phyloP scores from a whole-genome alignment of 2,113 vertebrate genomes.

The Pelecanus crispus region DNA sequence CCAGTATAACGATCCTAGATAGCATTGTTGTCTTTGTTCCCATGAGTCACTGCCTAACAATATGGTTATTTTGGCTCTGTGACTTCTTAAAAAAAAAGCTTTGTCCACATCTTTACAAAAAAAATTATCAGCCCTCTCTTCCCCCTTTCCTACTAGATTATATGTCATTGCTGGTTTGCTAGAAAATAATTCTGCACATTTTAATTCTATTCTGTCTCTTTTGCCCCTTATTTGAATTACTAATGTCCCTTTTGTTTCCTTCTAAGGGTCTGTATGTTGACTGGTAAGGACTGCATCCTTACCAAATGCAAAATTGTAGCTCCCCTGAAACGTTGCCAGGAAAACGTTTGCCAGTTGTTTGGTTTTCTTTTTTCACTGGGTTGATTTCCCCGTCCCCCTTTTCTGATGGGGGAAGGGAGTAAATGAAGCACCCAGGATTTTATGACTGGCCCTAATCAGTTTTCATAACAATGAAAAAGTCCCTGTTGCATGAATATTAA shows the following conservation, averaged over 20 bases:
- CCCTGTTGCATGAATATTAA: conserved; percentile 48
- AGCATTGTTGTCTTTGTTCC: conserved; percentile 57
- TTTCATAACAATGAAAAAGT: conserved; percentile 43
- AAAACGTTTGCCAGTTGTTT: neutral
- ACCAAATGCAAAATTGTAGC: conserved; percentile 25
- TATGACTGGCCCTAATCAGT: conserved; percentile 10
- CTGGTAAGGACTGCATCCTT: neutral
- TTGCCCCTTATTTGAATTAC: conserved; percentile 59
- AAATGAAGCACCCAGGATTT: conserved; percentile 12
- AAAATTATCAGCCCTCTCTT: neutral
- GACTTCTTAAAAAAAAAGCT: conserved; percentile 51
- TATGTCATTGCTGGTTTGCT: neutral
- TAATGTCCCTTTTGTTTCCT: conserved; percentile 10
- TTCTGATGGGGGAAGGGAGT: neutral
- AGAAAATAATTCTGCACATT: neutral
- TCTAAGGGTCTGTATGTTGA: neutral
- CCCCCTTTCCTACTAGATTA: neutral
- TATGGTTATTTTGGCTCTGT: conserved; percentile 69
- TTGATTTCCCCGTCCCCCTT: neutral
- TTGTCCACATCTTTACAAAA: neutral
- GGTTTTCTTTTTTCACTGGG: neutral
- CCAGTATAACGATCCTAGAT: conserved; percentile 53
- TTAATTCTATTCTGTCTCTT: conserved; percentile 33
- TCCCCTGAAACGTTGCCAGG: conserved; percentile 22
- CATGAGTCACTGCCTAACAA: conserved; percentile 68